These are phyloP conservation scores for Callaeas wilsoni DNA, from an alignment of 2,113 vertebrate species.

Conservation along the genomic window DNA sequence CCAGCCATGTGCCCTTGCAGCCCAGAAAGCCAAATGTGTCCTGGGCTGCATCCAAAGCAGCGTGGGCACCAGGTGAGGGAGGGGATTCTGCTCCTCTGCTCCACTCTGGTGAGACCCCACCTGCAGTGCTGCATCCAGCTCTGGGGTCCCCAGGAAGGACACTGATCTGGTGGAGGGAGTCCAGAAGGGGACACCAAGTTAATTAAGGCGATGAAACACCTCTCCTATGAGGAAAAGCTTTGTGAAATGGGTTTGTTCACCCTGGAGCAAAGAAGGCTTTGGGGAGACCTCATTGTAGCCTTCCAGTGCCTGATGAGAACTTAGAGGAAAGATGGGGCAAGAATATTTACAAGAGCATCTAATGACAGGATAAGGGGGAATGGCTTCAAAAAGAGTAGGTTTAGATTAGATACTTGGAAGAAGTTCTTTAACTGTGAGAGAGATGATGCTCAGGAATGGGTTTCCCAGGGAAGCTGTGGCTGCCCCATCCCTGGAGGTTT, in stretches of 20 bases:
- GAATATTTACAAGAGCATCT: neutral
- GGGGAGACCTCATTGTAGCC: neutral
- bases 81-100: neutral
- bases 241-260: neutral
- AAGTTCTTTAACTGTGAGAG: neutral
- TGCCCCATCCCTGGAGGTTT: neutral
- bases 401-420: neutral
- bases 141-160: neutral
- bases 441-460: neutral
- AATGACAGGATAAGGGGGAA: neutral
- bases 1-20: too few relatives aligned
- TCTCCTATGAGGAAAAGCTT: neutral
- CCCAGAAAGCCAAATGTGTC: fast-evolving
- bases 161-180: fast-evolving
- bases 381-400: neutral
- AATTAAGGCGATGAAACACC: neutral
- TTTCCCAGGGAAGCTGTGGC: neutral
- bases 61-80: fast-evolving
- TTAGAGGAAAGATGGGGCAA: neutral
- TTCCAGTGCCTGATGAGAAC: neutral
- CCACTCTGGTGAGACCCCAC: neutral
- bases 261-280: neutral
- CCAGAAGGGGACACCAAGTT: too few relatives aligned
- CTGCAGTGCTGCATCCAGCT: neutral
- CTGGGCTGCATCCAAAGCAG: neutral